Evolutionary conservation across 2,113 vertebrate genomes (phyloP), one percentile per base, ranked within the genome.

Genomic region (Anarrhichthys ocellatus): DNA sequence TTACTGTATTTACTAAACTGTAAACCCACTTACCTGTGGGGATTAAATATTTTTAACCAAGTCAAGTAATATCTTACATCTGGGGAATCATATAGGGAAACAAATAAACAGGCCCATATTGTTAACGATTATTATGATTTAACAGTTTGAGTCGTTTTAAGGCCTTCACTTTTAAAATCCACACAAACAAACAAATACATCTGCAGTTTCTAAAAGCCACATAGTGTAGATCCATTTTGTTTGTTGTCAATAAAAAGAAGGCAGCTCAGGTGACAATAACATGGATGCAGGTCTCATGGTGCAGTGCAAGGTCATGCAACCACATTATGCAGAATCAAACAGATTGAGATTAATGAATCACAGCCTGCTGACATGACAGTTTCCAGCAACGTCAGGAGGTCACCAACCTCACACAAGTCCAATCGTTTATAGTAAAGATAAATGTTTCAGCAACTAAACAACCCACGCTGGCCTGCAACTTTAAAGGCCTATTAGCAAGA

Each of bases 311-410:
- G 87, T 86, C 88, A 80, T 32, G 18, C 46, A 80, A 27, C 48
- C 17, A 54, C 34, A 44, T 50, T 32, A 58, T 56, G 61, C 64
- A 56, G 56, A 73, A 91, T 92, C 89, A 85, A 76, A 90, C 84
- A 67, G 54, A 69, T 34, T 34, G 24, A 65, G 78, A 86, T 82
- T 82, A 82, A 90, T 89, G 74, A 80, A 69, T 68, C 77, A 40
- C 48, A 76, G 42, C 48, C 1, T 87, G 83, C 87, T 91, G 89
- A 91, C 69, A 32, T 74, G 76, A 78, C 71, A 76, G 14, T 68
- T 77, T 29, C 58, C 73, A 67, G 75, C 84, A 81, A 38, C 11
- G 5, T 81, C 42, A 22, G 50, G 20, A 11, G 20, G 29, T 65
- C 48, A 63, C 7, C 44, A 3, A 67, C 63, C 27, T 22, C 34